Evolutionary conservation across 1,140 invertebrate species (phyloP).

Genomic region (Drosophila miranda): DNA sequence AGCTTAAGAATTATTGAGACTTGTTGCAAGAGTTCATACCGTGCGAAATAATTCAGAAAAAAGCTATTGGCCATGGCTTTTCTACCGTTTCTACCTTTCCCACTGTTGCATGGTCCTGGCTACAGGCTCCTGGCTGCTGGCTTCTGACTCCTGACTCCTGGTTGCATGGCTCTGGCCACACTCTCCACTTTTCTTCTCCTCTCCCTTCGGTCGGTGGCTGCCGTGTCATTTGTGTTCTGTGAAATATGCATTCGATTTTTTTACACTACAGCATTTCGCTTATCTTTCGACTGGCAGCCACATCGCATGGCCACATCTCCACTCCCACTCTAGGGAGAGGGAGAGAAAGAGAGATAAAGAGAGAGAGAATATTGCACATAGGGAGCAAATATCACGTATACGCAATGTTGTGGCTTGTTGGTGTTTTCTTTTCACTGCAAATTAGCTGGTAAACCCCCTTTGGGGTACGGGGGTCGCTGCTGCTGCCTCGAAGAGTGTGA

Average conservation of each 20-base stretch:
- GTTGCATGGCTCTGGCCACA: slow-evolving; percentile 7
- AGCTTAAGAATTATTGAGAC: slow-evolving; percentile 72
- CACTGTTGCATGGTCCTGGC: too few species aligned
- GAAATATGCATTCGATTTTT: slow-evolving; percentile 79
- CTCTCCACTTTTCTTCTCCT: neutral
- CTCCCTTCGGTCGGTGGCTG: neutral
- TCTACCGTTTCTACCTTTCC: slow-evolving; percentile 20
- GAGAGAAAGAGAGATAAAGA: slow-evolving; percentile 1
- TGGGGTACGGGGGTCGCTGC: neutral
- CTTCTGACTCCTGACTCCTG: too few species aligned
- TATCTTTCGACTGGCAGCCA: slow-evolving; percentile 63
- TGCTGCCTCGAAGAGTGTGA: slow-evolving; percentile 47
- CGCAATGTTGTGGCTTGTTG: slow-evolving; percentile 76
- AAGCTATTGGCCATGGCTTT: slow-evolving; percentile 39
- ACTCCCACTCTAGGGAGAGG: slow-evolving; percentile 5
- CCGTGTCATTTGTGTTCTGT: slow-evolving; percentile 68
- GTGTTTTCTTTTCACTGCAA: slow-evolving; percentile 68
- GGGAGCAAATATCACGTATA: slow-evolving; percentile 74
- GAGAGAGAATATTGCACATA: slow-evolving; percentile 11
- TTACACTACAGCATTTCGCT: slow-evolving; percentile 74
- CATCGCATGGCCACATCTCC: slow-evolving; percentile 11
- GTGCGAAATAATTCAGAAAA: slow-evolving; percentile 70
- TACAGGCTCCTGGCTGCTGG: too few species aligned
- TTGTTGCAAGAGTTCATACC: slow-evolving; percentile 78
- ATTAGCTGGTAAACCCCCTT: slow-evolving; percentile 49